phyloP scores from a whole-genome alignment of 2,113 vertebrate species.

The Conger conger region DNA sequence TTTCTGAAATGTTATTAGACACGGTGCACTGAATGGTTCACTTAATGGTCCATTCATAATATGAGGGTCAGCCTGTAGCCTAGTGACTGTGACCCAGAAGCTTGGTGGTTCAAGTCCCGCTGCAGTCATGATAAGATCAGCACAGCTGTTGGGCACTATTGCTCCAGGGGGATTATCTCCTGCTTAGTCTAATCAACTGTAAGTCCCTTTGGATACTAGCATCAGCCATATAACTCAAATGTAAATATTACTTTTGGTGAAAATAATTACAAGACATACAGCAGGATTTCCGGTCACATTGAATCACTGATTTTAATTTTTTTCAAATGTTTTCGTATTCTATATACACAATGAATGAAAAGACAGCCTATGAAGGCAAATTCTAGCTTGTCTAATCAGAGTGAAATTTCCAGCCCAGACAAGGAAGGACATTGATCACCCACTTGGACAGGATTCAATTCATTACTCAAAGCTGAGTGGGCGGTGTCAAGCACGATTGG shows the following conservation, averaged over 20 bases:
- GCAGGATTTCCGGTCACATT: not conserved
- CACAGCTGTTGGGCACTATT: no score
- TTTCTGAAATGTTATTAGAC: not conserved
- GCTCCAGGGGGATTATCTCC: no score
- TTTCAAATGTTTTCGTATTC: not conserved
- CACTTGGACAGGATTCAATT: slow-evolving; percentile 7
- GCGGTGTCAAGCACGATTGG: not conserved
- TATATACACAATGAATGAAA: not conserved
- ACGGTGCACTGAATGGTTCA: not conserved
- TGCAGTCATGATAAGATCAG: no score
- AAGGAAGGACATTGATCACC: not conserved
- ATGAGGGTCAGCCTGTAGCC: no score
- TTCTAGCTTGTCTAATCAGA: not conserved
- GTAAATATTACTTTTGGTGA: not conserved
- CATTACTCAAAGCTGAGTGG: not conserved
- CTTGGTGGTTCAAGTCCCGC: no score
- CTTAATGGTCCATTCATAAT: not conserved
- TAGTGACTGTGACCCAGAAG: no score
- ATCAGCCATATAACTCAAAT: no score
- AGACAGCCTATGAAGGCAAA: not conserved
- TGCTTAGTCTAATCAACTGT: no score
- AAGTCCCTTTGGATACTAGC: no score
- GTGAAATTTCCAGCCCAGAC: not conserved
- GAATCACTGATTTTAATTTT: not conserved
- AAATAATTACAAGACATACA: not conserved